These are phyloP conservation scores for Pachydiplax longipennis DNA, from an alignment of 2,888 invertebrate genomes.

Conservation along the genomic window DNA sequence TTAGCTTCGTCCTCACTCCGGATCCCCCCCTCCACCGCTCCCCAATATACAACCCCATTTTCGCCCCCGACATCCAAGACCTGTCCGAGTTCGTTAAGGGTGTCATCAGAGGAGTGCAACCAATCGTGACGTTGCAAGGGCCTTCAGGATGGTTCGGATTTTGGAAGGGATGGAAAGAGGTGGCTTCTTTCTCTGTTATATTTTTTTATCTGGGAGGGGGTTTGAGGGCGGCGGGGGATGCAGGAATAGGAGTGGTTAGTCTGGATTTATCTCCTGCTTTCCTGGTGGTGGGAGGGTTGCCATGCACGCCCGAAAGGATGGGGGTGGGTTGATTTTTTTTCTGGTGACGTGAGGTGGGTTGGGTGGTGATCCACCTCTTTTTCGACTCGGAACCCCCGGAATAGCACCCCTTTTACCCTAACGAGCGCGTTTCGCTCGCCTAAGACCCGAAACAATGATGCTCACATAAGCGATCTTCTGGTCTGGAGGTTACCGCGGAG, in stretches of 20 bases:
- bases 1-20: not conserved
- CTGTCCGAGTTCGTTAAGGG: constrained; percentile 43
- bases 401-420: not conserved
- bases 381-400: not conserved
- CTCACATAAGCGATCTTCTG: constrained; percentile 22
- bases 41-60: constrained; percentile 30
- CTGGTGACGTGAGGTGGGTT: not conserved
- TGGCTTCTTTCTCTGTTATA: not conserved
- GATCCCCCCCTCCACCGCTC: constrained; percentile 40
- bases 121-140: constrained; percentile 39
- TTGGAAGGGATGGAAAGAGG: not conserved
- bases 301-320: not conserved
- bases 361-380: not conserved
- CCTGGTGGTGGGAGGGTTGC: not conserved
- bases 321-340: not conserved
- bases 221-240: not conserved
- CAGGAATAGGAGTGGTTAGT: constrained; percentile 22
- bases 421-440: not conserved
- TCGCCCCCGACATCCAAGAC: constrained; percentile 40
- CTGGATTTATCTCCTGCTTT: constrained; percentile 30
- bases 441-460: not conserved
- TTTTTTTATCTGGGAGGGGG: not conserved
- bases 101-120: constrained; percentile 44
- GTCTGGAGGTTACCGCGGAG: constrained; percentile 2
- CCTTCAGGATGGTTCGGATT: constrained; percentile 29